These are phyloP conservation scores for Phalera bucephala DNA, from an alignment of 2,888 invertebrate species.

Conservation along the genomic window DNA sequence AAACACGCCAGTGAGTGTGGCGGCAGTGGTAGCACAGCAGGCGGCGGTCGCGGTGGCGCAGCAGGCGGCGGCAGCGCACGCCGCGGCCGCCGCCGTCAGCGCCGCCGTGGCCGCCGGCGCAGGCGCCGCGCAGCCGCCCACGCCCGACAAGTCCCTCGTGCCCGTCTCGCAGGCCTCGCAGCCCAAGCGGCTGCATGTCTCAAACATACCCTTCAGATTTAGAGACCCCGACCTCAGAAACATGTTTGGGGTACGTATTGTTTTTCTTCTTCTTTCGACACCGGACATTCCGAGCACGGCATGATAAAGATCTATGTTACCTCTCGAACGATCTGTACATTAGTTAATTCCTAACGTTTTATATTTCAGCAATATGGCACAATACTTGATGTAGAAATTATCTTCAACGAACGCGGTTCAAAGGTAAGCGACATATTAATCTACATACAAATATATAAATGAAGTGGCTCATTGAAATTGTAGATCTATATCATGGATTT, in stretches of 20 bases:
- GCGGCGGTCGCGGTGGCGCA: conserved; percentile 63
- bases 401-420: conserved; percentile 99
- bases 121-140: conserved; percentile 54
- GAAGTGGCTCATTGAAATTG: conserved; percentile 69
- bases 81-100: conserved; percentile 66
- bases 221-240: conserved; percentile 99
- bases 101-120: conserved; percentile 56
- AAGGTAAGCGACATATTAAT: conserved; percentile 95
- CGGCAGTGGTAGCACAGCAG: conserved; percentile 59
- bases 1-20: conserved; percentile 78
- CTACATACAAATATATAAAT: too few relatives aligned
- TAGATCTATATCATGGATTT: conserved; percentile 65
- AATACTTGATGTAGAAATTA: conserved; percentile 99
- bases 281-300: conserved; percentile 35
- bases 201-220: conserved; percentile 99
- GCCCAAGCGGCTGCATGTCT: conserved; percentile 98
- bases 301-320: conserved; percentile 32
- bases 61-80: conserved; percentile 79
- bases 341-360: conserved; percentile 57
- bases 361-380: conserved; percentile 97
- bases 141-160: conserved; percentile 78
- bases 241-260: conserved; percentile 96
- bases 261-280: conserved; percentile 8
- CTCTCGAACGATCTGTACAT: conserved; percentile 8
- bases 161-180: conserved; percentile 82